Evolutionary conservation across 1,140 invertebrate species (phyloP), one percentile per base, ranked within the genome.

Genomic region (Mizuhopecten yessoensis): DNA sequence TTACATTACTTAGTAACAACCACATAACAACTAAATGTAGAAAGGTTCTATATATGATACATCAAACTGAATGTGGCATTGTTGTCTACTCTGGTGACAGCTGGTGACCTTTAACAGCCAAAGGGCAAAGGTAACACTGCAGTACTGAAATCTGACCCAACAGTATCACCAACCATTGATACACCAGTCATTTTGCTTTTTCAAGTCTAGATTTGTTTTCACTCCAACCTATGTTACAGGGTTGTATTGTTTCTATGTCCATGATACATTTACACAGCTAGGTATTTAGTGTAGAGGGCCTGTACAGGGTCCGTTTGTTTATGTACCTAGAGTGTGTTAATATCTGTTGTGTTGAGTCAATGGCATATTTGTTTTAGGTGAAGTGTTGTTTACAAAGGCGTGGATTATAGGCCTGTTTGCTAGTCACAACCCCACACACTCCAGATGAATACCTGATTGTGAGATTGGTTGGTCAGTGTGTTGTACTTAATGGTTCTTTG

Each of bases 161-260:
- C 57, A 75, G 57, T 75, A 75, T 29, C 57, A 75, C 57, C 57
- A 75, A 75, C 57, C 57, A 75, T 7, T 29, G 57, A n/a, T n/a
- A 75, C n/a, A 29, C 57, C 13, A 39, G 36, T 7, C 5, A 39
- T 39, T 75, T n/a, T 23, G 23, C n/a, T n/a, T 29, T 75, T n/a
- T 75, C 57, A 75, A n/a, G 57, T 75, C 57, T n/a, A 75, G 57
- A 75, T 75, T 75, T 75, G 57, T 75, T 75, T 75, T 75, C 57
- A 75, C 29, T 75, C 29, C 5, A 75, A 75, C 23, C n/a, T 17
- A 13, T 29, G 57, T 75, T 75, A 75, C 57, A 75, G 57, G n/a
- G 57, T 75, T n/a, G 57, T n/a, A 75, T 75, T 75, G 57, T 75
- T n/a, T 75, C 15, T 5, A 5, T 75, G 57, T n/a, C 57, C 57